These are phyloP conservation scores for Trididemnum miniatum DNA, from an alignment of 23 tunicate species.

Conservation along the genomic window DNA sequence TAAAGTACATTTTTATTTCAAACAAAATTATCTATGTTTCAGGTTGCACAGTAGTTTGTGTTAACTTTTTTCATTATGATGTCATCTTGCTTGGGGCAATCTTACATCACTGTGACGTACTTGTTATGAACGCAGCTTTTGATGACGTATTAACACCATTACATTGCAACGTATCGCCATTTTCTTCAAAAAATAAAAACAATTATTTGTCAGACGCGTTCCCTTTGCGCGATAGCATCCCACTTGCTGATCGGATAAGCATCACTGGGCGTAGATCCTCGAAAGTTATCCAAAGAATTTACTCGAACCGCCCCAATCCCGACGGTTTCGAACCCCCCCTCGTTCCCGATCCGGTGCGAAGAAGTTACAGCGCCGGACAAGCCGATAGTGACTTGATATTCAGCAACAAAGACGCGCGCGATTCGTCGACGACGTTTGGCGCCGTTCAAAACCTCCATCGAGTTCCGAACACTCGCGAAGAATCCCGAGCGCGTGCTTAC, in stretches of 20 bases:
- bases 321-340: constrained; percentile 7
- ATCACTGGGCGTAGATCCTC: constrained; percentile 53
- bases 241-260: constrained; percentile 57
- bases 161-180: constrained; percentile 14
- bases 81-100: neutral
- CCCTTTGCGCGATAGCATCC: neutral
- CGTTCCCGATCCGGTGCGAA: constrained; percentile 15
- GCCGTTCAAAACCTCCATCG: no score
- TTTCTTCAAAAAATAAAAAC: neutral
- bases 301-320: neutral
- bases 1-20: no score
- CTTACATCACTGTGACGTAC: neutral
- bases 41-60: neutral
- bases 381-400: constrained; percentile 30
- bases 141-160: constrained; percentile 9
- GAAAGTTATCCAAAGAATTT: neutral
- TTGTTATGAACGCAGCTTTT: constrained; percentile 27
- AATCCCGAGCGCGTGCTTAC: constrained; percentile 52
- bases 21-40: no score
- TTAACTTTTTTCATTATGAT: neutral
- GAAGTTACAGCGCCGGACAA: constrained; percentile 83
- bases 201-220: neutral
- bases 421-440: neutral
- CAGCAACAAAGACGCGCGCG: constrained; percentile 5
- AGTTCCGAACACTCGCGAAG: constrained; percentile 1